Conservation (phyloP, 2,888 invertebrate genomes). For the Furcula furcula region DNA sequence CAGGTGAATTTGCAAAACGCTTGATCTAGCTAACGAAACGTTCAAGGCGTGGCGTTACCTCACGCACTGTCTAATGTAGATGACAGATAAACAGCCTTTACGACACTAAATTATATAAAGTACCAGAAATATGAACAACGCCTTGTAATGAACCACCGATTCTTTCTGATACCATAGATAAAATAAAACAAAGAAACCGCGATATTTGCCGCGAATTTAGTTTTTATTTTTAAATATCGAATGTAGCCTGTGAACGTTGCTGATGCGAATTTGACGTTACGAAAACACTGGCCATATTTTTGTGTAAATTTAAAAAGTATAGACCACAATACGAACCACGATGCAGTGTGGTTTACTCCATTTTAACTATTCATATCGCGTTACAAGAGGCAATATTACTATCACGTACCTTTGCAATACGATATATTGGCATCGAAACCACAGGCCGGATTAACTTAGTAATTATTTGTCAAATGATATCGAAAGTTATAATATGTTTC, state of each 20-base stretch:
- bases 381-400: conserved; percentile 20
- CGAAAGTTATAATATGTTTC: conserved; percentile 6
- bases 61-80: conserved; percentile 20
- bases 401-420: conserved; percentile 12
- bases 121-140: conserved; percentile 18
- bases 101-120: conserved; percentile 18
- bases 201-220: neutral
- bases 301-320: conserved; percentile 9
- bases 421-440: conserved; percentile 29
- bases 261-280: too few species aligned
- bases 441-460: conserved; percentile 17
- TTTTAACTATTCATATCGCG: conserved; percentile 23
- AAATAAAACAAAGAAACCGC: conserved; percentile 15
- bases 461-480: conserved; percentile 20
- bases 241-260: conserved; percentile 1
- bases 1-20: conserved; percentile 25
- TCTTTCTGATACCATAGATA: conserved; percentile 18
- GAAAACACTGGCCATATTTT: too few species aligned
- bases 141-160: conserved; percentile 13
- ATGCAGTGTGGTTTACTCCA: conserved; percentile 15
- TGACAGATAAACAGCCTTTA: conserved; percentile 28
- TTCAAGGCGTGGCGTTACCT: conserved; percentile 21
- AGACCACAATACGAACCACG: conserved; percentile 11
- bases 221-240: conserved; percentile 8
- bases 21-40: conserved; percentile 17